Base-by-base conservation (phyloP, 2,888 invertebrate species). In the Arge pagana region DNA sequence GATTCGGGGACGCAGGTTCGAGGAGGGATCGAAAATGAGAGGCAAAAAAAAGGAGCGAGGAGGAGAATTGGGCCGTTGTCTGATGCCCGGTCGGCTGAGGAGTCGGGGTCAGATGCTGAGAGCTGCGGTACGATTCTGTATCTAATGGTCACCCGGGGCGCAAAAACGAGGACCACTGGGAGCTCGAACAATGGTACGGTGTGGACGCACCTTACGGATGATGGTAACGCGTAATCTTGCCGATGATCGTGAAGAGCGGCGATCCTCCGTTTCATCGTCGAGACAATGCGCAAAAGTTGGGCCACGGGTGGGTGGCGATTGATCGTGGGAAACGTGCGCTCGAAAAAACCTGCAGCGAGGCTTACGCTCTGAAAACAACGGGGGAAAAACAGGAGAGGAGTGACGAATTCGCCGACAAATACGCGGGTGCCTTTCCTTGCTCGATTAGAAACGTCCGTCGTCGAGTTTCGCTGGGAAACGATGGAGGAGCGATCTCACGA, bases 261-360 rank as follows among this genome's bases (percentile, higher is more conserved):
- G n/a, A n/a, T n/a, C n/a, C n/a, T n/a, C n/a, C n/a, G 8, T 1
- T 26, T 7, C n/a, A 30, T 28, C 31, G n/a, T 28, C 42, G 23
- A 30, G 42, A 42, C 42, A 42, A 42, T 42, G 30, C 28, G 42
- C 42, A 30, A 42, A 42, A 30, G 18, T 19, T 30, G 31, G n/a
- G n/a, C n/a, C 42, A 19, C 28, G 30, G 30, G 28, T n/a, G 42
- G 42, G 42, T 42, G 30, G 28, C 11, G 42, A 30, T 28, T 42
- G 42, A 42, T 30, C 28, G 42, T 42, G 42, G 42, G 30, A 42
- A 42, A n/a, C n/a, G n/a, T n/a, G n/a, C n/a, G n/a, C n/a, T n/a
- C n/a, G n/a, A n/a, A n/a, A n/a, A n/a, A n/a, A n/a, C n/a, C n/a
- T n/a, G n/a, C n/a, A n/a, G n/a, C n/a, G n/a, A n/a, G n/a, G n/a